Evolutionary conservation across 2,113 vertebrate genomes (phyloP).

Genomic region (Illadopsis cleaveri): DNA sequence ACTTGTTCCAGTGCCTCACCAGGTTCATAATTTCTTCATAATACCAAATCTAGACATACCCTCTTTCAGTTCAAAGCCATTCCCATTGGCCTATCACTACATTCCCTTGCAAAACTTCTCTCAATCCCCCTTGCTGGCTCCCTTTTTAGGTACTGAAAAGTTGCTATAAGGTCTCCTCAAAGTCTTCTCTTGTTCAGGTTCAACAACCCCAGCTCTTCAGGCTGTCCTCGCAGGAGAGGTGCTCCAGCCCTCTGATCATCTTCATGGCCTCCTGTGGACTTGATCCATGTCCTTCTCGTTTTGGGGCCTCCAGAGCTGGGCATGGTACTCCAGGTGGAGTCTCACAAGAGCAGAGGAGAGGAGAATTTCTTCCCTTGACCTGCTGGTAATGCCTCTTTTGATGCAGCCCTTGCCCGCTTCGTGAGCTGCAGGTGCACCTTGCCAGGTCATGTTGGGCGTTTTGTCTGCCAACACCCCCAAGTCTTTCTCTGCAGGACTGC

Average conservation of each 20-base stretch:
- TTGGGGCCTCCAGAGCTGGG: neutral
- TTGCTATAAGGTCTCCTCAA: neutral
- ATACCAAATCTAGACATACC: neutral
- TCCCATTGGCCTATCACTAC: neutral
- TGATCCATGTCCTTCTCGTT: neutral
- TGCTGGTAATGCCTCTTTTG: neutral
- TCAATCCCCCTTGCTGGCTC: neutral
- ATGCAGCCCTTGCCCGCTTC: neutral
- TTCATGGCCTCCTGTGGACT: neutral
- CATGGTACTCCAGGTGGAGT: neutral
- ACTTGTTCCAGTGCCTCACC: neutral
- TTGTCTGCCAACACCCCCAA: rapidly evolving
- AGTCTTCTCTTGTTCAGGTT: neutral
- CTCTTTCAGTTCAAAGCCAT: neutral
- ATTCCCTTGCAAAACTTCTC: neutral
- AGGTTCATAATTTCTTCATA: neutral
- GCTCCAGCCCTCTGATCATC: neutral
- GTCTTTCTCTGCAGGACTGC: neutral
- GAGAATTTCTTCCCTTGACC: neutral
- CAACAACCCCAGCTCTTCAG: neutral
- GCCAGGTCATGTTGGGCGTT: neutral
- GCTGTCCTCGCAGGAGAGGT: neutral
- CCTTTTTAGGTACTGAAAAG: neutral
- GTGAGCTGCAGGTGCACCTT: neutral
- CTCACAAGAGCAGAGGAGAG: neutral